Base-by-base conservation (phyloP, 2,797 vertebrate species). In the Scyliorhinus canicula region DNA sequence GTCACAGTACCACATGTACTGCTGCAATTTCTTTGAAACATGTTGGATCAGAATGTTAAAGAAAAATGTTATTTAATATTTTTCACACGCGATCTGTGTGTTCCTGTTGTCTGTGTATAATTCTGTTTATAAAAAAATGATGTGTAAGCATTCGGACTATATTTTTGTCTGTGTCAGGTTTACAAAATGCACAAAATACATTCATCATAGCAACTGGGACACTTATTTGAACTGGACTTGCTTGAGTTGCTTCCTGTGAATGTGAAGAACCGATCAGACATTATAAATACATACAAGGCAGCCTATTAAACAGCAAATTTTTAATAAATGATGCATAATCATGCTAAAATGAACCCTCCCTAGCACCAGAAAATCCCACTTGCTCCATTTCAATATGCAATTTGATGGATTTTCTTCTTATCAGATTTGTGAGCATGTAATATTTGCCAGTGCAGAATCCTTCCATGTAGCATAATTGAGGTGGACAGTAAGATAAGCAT, bases 1-100 rank as follows among this genome's bases (percentile, higher is more conserved):
- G 96, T 97, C 97, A 97, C 97, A 97, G 97, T 97, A 97, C 98
- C 98, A 98, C 98, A 97, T 97, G 97, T 96, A 97, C 97, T 98
- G 97, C 97, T 97, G 97, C 97, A 97, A 98, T 97, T 97, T 96
- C 98, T 97, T 98, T 97, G 97, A 96, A 97, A 97, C 98, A 97
- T 98, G 97, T 97, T 97, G 96, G 97, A 97, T 97, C 96, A 96
- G 96, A 16, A 95, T 95, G 95, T 97, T 95, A 82, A 50, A 96
- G 96, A 95, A 97, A 97, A 97, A 96, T 97, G 97, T 98, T 97
- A 98, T 97, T 97, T 97, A 98, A 95, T 97, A 97, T 97, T 98
- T 97, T 97, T 98, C 96, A 95, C 97, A 97, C 97, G 98, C 97
- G 97, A 97, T 96, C 96, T 96, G 96, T 96, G 97, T 98, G 97